Evolutionary conservation across 2,113 vertebrate genomes (phyloP).

Genomic region (Perca schrenkii): DNA sequence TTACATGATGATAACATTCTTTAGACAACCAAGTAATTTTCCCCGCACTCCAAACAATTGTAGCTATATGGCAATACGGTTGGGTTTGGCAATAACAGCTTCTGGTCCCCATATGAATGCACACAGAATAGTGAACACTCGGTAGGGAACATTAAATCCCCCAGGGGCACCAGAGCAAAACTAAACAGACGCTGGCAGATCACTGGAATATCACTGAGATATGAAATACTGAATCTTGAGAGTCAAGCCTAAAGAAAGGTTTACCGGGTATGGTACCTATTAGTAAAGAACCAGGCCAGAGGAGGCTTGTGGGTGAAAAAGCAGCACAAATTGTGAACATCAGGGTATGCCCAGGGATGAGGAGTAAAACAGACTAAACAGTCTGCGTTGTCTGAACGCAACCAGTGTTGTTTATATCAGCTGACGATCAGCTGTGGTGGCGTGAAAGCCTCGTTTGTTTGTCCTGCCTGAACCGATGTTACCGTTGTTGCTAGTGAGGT

Average conservation of each 20-base stretch:
- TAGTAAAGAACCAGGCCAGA: neutral
- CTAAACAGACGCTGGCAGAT: slow-evolving; percentile 21
- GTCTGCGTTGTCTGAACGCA: neutral
- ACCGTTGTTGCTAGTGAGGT: neutral
- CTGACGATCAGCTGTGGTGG: neutral
- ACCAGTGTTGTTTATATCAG: neutral
- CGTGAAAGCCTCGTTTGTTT: neutral
- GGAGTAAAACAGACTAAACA: slow-evolving; percentile 2
- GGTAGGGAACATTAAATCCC: neutral
- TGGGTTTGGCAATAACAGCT: neutral
- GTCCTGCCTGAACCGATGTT: neutral
- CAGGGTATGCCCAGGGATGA: neutral
- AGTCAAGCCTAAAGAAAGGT: neutral
- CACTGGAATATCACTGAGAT: slow-evolving; percentile 7
- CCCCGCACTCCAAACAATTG: neutral
- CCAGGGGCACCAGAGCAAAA: neutral
- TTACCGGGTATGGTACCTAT: too few relatives aligned
- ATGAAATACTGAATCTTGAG: slow-evolving; percentile 4
- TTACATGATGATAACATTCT: slow-evolving; percentile 8
- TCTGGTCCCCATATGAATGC: neutral
- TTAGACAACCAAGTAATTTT: neutral
- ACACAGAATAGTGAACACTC: neutral
- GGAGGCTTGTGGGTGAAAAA: neutral
- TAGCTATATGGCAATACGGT: neutral
- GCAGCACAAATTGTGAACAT: neutral